phyloP scores from a whole-genome alignment of 2,113 vertebrate species.

The Lonchura striata region DNA sequence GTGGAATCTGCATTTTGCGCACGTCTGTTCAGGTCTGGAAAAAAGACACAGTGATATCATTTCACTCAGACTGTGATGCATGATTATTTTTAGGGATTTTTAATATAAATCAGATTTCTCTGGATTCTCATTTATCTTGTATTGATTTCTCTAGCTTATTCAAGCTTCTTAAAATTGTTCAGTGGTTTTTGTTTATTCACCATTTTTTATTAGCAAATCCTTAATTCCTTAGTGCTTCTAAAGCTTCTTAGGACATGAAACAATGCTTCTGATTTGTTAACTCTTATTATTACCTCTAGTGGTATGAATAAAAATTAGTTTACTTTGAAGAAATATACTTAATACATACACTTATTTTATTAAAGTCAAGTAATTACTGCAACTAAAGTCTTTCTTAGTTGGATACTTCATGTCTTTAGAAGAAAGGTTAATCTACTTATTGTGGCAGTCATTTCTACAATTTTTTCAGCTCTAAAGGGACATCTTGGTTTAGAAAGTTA shows the following conservation, averaged over 20 bases:
- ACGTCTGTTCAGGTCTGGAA: not conserved
- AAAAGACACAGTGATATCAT: not conserved
- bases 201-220: not conserved
- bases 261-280: not conserved
- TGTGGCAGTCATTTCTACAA: not conserved
- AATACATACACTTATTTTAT: not conserved
- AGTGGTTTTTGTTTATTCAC: constrained; percentile 14
- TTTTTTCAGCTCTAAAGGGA: not conserved
- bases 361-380: not conserved
- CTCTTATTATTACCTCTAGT: not conserved
- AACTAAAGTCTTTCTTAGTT: not conserved
- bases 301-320: not conserved
- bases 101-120: not conserved
- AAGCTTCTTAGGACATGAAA: not conserved
- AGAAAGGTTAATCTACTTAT: not conserved
- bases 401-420: not conserved
- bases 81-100: not conserved
- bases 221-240: constrained; percentile 2
- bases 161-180: not conserved
- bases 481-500: not conserved
- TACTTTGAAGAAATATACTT: not conserved
- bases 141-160: not conserved
- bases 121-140: not conserved
- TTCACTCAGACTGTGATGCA: not conserved
- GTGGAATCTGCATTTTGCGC: not conserved